Percentiles rank a stretch among this genome's conserved stretches.
phyloP scores from a whole-genome alignment of 2,797 vertebrate species.

The Simalia tracyae region DNA sequence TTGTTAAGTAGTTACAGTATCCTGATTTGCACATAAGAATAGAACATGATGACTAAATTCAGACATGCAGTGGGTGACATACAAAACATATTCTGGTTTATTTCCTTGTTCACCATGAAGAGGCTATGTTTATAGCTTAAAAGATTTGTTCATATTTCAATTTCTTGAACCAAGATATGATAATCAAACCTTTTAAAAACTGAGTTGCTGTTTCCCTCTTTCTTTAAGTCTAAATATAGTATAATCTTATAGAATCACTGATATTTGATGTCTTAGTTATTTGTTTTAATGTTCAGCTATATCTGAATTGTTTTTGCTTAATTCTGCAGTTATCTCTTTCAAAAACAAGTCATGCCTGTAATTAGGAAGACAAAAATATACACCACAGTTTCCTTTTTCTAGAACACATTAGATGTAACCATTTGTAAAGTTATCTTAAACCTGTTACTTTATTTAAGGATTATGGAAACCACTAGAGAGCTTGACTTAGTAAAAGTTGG shows the following conservation, averaged over 20 bases:
- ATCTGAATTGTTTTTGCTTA: background rate
- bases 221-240: background rate
- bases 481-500: background rate
- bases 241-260: background rate
- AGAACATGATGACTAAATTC: background rate
- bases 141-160: background rate
- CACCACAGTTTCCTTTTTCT: constrained; percentile 27
- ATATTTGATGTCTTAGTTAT: background rate
- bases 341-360: background rate
- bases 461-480: background rate
- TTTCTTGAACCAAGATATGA: background rate
- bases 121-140: background rate
- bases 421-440: background rate
- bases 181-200: background rate
- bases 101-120: background rate
- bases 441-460: background rate
- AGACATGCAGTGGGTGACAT: background rate
- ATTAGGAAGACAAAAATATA: background rate
- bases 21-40: background rate
- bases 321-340: background rate
- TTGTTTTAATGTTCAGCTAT: background rate
- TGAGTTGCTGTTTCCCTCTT: background rate
- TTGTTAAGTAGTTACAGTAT: background rate
- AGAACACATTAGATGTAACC: background rate
- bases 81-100: background rate